Conservation (phyloP, 1,140 invertebrate species). For the Ceratina japonica region DNA sequence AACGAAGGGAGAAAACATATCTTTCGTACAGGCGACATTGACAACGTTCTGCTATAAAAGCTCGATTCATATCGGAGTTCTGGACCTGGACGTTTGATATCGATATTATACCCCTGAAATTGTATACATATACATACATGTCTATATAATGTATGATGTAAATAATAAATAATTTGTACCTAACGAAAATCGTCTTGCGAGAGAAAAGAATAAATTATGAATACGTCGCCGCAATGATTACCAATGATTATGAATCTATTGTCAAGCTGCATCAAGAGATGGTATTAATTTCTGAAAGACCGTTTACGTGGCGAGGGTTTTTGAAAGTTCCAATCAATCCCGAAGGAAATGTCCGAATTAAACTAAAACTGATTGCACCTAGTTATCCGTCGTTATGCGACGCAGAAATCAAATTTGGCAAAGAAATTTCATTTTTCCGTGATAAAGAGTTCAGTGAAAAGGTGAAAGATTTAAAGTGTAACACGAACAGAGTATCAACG, state of each 20-base stretch:
- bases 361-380: slow-evolving; percentile 64
- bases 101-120: slow-evolving; percentile 10
- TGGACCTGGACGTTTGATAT: not conserved
- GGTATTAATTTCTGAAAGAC: slow-evolving; percentile 60
- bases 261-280: slow-evolving; percentile 65
- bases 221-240: slow-evolving; percentile 13
- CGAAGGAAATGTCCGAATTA: slow-evolving; percentile 43
- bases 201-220: not conserved
- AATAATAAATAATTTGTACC: slow-evolving; percentile 14
- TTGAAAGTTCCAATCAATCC: slow-evolving; percentile 44
- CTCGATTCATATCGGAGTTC: not conserved
- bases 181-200: not conserved
- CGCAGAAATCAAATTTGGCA: slow-evolving; percentile 62
- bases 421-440: slow-evolving; percentile 56
- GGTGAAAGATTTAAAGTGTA: slow-evolving; percentile 48
- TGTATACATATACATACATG: no score
- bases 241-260: slow-evolving; percentile 59
- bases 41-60: not conserved
- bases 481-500: slow-evolving; percentile 47
- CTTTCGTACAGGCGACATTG: not conserved
- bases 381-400: slow-evolving; percentile 64
- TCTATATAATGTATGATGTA: not conserved
- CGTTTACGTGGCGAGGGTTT: slow-evolving; percentile 67
- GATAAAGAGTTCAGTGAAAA: slow-evolving; percentile 53
- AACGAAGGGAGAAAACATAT: not conserved